Base-by-base conservation (phyloP, 92 coral and sea anemone genomes). In the Epizoanthus ramosus region DNA sequence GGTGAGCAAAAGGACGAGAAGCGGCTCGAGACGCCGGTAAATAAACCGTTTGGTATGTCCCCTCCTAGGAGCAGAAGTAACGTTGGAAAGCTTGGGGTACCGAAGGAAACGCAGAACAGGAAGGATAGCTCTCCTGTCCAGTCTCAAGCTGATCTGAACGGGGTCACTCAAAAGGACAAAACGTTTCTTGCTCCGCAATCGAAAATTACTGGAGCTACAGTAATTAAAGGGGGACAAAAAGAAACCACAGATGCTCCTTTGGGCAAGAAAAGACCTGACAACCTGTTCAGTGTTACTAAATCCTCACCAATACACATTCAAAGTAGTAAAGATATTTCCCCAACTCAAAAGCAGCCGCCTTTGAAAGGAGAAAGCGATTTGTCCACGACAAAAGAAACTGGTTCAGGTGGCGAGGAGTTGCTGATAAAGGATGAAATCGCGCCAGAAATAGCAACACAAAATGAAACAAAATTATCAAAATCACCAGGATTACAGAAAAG, bases 41-140 rank as follows among this genome's bases (percentile, higher is more conserved):
- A 35, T 63, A 77, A 77, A 43, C 82, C 82, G 12, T 77, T 77
- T 14, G 71, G 82, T 63, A 77, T 77, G 82, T 77, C 82, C 1
- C 71, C 82, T n/a, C 82, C 82, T 7, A 21, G 82, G 8, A 77
- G 69, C 82, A 57, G 82, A 22, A 77, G 82, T 57, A 61, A 39
- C 8, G 23, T 41, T 77, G 82, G 82, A 61, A 77, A 77, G 61
- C 71, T 77, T 37, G 82, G 82, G 47, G 59, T 59, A 41, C 59
- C 71, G 6, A 77, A 61, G 39, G 82, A 61, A 22, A 57, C 63
- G 13, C 64, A 25, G 57, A 8, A 15, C 16, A 71, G 21, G 2
- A 71, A 43, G 0, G 60, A 8, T 35, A 31, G 31, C 12, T 21
- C 80, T 33, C 31, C 28, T 75, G 37, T 3, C 60, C 24, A 17